phyloP scores from a whole-genome alignment of 2,113 vertebrate species.

The Piaya cayana region DNA sequence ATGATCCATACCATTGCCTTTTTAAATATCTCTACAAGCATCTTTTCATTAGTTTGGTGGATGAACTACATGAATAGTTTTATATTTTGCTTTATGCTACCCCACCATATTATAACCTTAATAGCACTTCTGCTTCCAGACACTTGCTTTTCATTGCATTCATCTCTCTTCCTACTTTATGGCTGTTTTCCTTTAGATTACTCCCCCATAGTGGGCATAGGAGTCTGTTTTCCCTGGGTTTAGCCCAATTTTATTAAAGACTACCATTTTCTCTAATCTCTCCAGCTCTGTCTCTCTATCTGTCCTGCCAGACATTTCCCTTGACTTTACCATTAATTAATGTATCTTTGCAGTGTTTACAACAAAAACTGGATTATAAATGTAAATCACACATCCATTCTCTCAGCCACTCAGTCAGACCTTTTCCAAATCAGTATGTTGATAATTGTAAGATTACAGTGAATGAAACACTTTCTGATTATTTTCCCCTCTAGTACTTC shows the following conservation, averaged over 20 bases:
- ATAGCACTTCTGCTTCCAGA: constrained; percentile 15
- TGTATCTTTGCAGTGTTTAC: neutral
- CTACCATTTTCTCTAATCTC: neutral
- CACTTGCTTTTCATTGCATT: neutral
- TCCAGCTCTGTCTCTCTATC: neutral
- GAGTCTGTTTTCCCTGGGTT: neutral
- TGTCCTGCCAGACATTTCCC: neutral
- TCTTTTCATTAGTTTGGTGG: neutral
- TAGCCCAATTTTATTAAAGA: neutral
- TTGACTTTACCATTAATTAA: constrained; percentile 27
- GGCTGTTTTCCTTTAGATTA: constrained; percentile 3
- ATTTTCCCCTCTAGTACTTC: neutral
- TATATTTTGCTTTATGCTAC: neutral
- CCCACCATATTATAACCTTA: neutral
- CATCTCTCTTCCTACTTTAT: neutral
- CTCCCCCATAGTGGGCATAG: neutral
- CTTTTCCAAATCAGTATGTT: neutral
- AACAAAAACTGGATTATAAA: neutral
- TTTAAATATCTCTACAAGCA: neutral
- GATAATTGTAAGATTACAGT: neutral
- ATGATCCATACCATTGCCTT: neutral
- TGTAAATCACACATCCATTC: neutral
- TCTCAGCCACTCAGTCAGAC: neutral
- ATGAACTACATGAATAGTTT: neutral
- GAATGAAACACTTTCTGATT: neutral